Evolutionary conservation across 2,113 vertebrate species (phyloP), one percentile per base, ranked within the genome.

Genomic region (Xenus cinereus): DNA sequence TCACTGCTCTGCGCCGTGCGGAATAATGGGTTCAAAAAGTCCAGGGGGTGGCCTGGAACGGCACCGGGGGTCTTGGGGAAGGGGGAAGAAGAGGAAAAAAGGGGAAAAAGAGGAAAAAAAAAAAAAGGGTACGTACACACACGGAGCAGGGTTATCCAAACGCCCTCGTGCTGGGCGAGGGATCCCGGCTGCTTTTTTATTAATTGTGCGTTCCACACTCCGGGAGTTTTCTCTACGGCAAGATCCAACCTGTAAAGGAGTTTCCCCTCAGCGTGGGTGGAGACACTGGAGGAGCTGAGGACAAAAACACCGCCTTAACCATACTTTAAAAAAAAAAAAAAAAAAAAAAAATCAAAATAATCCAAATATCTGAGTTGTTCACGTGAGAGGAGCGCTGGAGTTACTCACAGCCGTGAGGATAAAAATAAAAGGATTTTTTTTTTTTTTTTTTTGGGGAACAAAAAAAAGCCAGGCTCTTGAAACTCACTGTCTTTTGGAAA

Each of bases 121-220:
- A 84, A 63, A 6, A 56, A 56, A 56, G 11, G 18, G 12, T 28
- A 50, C 71, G 60, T 46, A 75, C 64, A 79, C 39, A 48, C 43
- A 3, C 0, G 0, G 27, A 35, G 39, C 48, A 5, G 2, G 22
- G n/a, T n/a, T 11, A 41, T 16, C 75, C 75, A 7, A 69, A 21
- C 75, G 75, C 51, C 37, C 72, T 69, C 0, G 30, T 18, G 74
- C 56, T 1, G 1, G 66, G 62, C 5, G 3, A 71, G 28, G 63
- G 71, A 63, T n/a, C 5, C 33, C 46, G 43, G 3, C 30, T 4
- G 50, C 18, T 46, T 23, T 23, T 19, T 37, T 51, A 24, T 53
- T 53, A 12, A 20, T 23, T 4, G n/a, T 2, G 28, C 5, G 1
- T 26, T 33, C 62, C n/a, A 30, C 22, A 5, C 26, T 27, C 12